phyloP scores from a whole-genome alignment of 92 coral and sea anemone species.

The Epizoanthus scotinus region DNA sequence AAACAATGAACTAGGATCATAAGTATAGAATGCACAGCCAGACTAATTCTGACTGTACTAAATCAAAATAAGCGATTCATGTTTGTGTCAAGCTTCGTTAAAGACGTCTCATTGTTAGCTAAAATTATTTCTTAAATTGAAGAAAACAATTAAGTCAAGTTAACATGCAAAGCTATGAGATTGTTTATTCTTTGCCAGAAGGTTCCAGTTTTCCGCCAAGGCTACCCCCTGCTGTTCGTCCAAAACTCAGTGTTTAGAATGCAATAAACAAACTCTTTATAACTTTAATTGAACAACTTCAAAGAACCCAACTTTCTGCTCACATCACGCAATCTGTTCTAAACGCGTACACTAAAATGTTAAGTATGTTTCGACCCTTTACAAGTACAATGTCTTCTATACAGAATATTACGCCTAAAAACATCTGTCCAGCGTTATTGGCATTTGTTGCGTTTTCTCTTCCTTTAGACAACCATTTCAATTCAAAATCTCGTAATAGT shows the following conservation, averaged over 20 bases:
- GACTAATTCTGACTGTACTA: no score
- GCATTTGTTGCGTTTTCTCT: no score
- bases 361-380: background rate
- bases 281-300: background rate
- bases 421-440: background rate
- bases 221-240: conserved; percentile 23
- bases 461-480: background rate
- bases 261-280: conserved; percentile 13
- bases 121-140: background rate
- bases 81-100: background rate
- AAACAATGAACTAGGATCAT: no score
- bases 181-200: conserved; percentile 5
- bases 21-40: no score
- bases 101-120: conserved; percentile 13
- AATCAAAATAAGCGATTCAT: background rate
- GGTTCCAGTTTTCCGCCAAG: no score
- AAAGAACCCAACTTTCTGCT: background rate
- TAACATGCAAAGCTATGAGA: background rate
- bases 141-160: conserved; percentile 5
- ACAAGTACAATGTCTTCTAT: background rate
- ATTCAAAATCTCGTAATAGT: background rate
- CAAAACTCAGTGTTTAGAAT: background rate
- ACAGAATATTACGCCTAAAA: background rate
- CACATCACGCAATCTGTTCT: conserved; percentile 20
- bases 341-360: background rate